These are phyloP conservation scores for Tryphoninae sp. DNA, from an alignment of 2,888 invertebrate genomes.

Conservation along the genomic window DNA sequence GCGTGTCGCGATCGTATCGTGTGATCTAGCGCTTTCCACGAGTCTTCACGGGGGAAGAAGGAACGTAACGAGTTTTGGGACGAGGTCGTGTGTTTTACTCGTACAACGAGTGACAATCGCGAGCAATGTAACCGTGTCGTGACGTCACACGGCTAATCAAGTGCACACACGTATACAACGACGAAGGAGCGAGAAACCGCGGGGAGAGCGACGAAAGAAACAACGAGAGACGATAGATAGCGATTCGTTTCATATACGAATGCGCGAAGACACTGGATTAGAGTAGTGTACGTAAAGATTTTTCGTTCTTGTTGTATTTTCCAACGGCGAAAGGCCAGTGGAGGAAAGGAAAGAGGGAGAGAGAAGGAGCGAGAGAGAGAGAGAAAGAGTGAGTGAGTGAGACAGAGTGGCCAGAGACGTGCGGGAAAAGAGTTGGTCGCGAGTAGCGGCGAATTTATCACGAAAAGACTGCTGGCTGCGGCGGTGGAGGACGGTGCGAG, in stretches of 20 bases:
- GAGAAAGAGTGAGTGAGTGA: no score
- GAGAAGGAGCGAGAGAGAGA: not conserved
- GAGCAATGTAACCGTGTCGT: constrained; percentile 79
- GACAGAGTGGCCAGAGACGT: constrained; percentile 12
- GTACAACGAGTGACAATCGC: constrained; percentile 75
- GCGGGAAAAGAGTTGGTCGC: constrained; percentile 13
- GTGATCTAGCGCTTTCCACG: not conserved
- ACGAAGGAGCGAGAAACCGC: constrained; percentile 48
- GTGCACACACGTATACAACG: constrained; percentile 74
- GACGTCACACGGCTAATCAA: constrained; percentile 80
- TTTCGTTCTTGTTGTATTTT: constrained; percentile 13
- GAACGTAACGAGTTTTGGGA: constrained; percentile 59
- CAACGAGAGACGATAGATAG: constrained; percentile 14
- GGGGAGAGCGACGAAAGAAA: constrained; percentile 48
- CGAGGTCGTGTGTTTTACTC: constrained; percentile 55
- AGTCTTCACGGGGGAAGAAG: constrained; percentile 2
- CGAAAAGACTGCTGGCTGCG: constrained; percentile 52
- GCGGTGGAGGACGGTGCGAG: constrained; percentile 32
- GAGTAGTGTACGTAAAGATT: constrained; percentile 4
- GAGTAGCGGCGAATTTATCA: constrained; percentile 48
- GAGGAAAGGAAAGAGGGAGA: constrained; percentile 9
- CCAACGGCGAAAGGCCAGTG: constrained; percentile 19
- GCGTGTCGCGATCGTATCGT: not conserved
- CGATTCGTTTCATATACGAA: not conserved
- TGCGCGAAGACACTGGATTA: not conserved